Conservation (phyloP, 1,140 invertebrate species). For the Drosophila ambigua region DNA sequence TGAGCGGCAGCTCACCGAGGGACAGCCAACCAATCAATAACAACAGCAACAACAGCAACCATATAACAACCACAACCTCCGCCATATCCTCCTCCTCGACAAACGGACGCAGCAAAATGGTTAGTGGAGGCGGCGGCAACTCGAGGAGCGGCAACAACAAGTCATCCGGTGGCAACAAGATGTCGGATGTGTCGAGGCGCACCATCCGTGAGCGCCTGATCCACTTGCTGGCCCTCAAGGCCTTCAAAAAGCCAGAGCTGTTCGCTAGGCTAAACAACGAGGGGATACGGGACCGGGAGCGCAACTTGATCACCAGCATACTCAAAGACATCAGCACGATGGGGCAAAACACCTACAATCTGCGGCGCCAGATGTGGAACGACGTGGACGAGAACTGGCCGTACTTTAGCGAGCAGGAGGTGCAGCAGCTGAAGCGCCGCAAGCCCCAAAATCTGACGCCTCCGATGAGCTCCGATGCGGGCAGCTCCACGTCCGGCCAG, state of each 20-base stretch:
- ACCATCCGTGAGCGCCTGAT: conserved; percentile 91
- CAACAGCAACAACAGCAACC: conserved; percentile 18
- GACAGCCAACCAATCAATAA: conserved; percentile 30
- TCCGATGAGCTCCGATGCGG: conserved; percentile 92
- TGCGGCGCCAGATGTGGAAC: conserved; percentile 94
- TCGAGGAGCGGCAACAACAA: conserved; percentile 61
- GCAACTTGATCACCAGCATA: conserved; percentile 89
- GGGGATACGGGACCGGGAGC: conserved; percentile 93
- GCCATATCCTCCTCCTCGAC: conserved; percentile 12
- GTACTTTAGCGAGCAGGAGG: conserved; percentile 95
- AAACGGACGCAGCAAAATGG: conserved; percentile 66
- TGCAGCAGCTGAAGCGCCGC: conserved; percentile 92
- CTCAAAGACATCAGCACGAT: conserved; percentile 91
- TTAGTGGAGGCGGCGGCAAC: conserved; percentile 39
- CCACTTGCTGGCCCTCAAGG: conserved; percentile 95
- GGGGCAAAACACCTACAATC: conserved; percentile 92
- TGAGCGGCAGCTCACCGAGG: conserved; percentile 69
- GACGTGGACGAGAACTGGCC: conserved; percentile 97
- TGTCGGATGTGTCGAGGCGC: conserved; percentile 73
- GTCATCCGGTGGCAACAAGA: conserved; percentile 61
- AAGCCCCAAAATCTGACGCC: conserved; percentile 95
- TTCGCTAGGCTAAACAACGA: conserved; percentile 92
- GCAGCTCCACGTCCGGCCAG: conserved; percentile 86
- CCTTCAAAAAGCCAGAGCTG: conserved; percentile 96
- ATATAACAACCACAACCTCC: background rate